Conservation (phyloP, 2,888 invertebrate genomes). For the Andrena praecox region DNA sequence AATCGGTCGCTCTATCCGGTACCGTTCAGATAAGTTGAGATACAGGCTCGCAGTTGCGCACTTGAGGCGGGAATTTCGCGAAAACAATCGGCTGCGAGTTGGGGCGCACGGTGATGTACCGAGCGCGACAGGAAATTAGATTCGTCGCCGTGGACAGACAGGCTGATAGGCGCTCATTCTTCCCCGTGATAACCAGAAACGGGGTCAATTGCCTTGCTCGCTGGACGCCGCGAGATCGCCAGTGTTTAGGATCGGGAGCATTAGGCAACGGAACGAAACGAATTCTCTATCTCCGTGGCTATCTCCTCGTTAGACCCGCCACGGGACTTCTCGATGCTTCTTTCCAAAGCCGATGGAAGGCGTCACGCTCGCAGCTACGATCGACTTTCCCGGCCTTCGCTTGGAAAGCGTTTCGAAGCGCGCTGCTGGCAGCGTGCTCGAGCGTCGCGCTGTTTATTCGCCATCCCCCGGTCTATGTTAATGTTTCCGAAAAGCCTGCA, state of each 20-base stretch:
- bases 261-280: conserved; percentile 19
- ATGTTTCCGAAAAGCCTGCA: conserved; percentile 34
- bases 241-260: conserved; percentile 7
- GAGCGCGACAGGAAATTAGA: conserved; percentile 57
- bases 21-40: too few relatives aligned
- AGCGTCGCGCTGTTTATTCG: conserved; percentile 26
- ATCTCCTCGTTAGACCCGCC: background rate
- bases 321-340: background rate
- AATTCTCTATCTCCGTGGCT: background rate
- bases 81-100: background rate
- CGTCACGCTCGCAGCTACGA: too few relatives aligned
- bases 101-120: conserved; percentile 1
- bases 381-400: background rate
- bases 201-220: conserved; percentile 62
- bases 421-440: background rate
- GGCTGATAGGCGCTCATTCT: conserved; percentile 60
- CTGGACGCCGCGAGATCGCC: conserved; percentile 38
- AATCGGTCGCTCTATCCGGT: too few relatives aligned
- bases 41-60: too few relatives aligned
- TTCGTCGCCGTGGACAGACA: conserved; percentile 54
- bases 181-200: conserved; percentile 63
- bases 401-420: conserved; percentile 1
- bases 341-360: background rate
- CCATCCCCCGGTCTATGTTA: conserved; percentile 20
- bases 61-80: background rate